Evolutionary conservation across 2,113 vertebrate species (phyloP).

Genomic region (Paramormyrops kingsleyae): DNA sequence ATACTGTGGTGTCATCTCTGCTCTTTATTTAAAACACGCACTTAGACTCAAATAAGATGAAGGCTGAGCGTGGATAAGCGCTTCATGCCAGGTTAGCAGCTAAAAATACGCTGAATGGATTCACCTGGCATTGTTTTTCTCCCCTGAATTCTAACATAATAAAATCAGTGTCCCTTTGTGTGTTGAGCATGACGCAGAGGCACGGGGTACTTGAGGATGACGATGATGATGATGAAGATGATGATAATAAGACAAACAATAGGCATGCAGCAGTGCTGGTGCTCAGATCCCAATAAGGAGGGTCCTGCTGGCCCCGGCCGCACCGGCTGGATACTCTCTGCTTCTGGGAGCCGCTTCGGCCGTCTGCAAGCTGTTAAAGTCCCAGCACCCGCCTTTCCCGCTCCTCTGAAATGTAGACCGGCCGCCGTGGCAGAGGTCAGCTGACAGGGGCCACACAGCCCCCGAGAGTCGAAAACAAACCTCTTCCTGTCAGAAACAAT

Average conservation of each 20-base stretch:
- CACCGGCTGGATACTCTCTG: not conserved
- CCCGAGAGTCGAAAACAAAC: not conserved
- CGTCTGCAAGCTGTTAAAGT: not conserved
- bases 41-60: not conserved
- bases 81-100: not conserved
- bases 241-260: not conserved
- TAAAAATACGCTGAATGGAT: not conserved
- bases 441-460: not conserved
- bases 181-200: not conserved
- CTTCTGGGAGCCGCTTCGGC: not conserved
- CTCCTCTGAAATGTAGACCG: not conserved
- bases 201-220: not conserved
- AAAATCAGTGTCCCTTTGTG: not conserved
- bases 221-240: not conserved
- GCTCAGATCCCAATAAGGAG: not conserved
- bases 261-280: not conserved
- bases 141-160: not conserved
- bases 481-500: slow-evolving; percentile 2
- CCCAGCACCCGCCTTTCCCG: not conserved
- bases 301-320: not conserved
- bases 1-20: not conserved
- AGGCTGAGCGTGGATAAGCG: not conserved
- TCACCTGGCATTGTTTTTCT: not conserved
- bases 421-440: not conserved
- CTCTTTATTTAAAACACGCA: not conserved